phyloP scores from a whole-genome alignment of 1,140 invertebrate species.

The Nasonia giraulti region DNA sequence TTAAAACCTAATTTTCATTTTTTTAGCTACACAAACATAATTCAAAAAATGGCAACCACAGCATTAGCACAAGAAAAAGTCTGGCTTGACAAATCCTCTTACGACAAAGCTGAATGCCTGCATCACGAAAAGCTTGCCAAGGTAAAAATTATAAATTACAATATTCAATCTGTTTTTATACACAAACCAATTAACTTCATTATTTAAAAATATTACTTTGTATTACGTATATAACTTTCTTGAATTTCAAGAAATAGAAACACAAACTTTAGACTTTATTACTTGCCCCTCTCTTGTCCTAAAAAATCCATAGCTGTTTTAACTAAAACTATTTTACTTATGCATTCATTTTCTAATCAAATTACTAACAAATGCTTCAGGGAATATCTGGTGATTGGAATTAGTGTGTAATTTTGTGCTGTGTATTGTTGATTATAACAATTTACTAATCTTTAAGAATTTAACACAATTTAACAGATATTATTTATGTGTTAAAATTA shows the following conservation, averaged over 20 bases:
- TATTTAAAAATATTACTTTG: constrained; percentile 44
- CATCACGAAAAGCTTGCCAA: constrained; percentile 72
- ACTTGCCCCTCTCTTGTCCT: constrained; percentile 39
- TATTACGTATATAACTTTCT: constrained; percentile 39
- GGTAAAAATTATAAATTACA: constrained; percentile 61
- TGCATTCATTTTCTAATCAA: constrained; percentile 57
- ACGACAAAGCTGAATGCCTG: constrained; percentile 74
- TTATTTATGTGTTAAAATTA: background rate
- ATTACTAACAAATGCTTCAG: constrained; percentile 60
- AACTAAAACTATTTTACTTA: constrained; percentile 21
- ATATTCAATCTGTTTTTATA: background rate
- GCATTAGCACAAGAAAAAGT: constrained; percentile 71
- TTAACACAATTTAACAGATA: background rate
- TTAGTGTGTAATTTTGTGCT: constrained; percentile 42
- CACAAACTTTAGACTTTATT: constrained; percentile 26
- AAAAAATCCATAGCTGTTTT: constrained; percentile 56
- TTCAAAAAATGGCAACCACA: constrained; percentile 59
- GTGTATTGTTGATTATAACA: constrained; percentile 33
- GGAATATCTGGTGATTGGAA: constrained; percentile 68
- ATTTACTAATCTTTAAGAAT: constrained; percentile 20
- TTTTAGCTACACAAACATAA: constrained; percentile 36
- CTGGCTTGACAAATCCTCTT: constrained; percentile 74
- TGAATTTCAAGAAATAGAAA: constrained; percentile 51
- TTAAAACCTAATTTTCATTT: background rate
- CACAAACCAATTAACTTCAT: constrained; percentile 1